Evolutionary conservation across 2,113 vertebrate genomes (phyloP).

Genomic region (Siphamia tubifer): DNA sequence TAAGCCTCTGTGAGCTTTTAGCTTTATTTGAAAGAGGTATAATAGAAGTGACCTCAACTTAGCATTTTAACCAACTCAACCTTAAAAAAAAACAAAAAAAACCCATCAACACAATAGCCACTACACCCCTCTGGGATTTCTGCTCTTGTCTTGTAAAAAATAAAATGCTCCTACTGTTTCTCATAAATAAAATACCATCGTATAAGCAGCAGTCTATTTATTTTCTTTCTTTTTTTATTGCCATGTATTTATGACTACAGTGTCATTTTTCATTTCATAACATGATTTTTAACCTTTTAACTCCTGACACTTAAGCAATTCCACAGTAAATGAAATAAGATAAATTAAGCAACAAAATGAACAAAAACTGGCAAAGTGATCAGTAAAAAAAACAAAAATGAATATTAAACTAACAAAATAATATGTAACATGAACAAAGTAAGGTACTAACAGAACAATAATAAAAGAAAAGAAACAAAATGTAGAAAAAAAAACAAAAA

Average conservation of each 20-base stretch:
- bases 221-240: neutral
- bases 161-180: neutral
- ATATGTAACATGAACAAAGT: too few species aligned
- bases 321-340: too few species aligned
- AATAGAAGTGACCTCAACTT: slow-evolving; percentile 37
- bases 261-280: neutral
- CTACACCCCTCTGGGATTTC: neutral
- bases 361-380: too few species aligned
- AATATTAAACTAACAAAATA: too few species aligned
- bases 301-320: too few species aligned
- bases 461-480: too few species aligned
- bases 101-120: slow-evolving; percentile 11
- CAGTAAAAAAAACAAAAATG: too few species aligned
- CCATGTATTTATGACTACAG: neutral
- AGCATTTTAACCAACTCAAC: slow-evolving; percentile 31
- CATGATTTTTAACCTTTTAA: slow-evolving; percentile 12
- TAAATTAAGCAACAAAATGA: too few species aligned
- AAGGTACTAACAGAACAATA: too few species aligned
- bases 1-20: slow-evolving; percentile 21
- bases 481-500: too few species aligned
- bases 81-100: slow-evolving; percentile 28
- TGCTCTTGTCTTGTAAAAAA: slow-evolving; percentile 4
- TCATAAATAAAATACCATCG: neutral
- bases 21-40: slow-evolving; percentile 27
- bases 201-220: neutral